Base-by-base conservation (phyloP, 2,113 vertebrate genomes). In the Gorsachius goisagi region DNA sequence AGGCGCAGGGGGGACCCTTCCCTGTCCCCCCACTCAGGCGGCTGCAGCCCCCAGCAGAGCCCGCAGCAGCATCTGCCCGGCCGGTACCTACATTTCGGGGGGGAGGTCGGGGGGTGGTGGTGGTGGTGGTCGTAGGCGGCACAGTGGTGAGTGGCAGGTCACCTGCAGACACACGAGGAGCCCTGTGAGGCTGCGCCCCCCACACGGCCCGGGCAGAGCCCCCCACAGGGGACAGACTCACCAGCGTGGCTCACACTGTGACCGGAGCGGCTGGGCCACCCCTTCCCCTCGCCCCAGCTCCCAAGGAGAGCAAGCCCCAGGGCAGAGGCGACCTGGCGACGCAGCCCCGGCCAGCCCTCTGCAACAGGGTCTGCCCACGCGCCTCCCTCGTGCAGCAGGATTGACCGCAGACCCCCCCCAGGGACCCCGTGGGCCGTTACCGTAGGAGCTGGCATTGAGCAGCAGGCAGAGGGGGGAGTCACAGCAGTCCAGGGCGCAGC, bases 401-500 rank as follows among this genome's bases (percentile, higher is more conserved):
- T 64, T 30, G 35, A 33, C 55, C 32, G 22, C 21, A 20, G n/a
- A 8, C 33, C 30, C 0, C 24, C 24, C 2, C 45, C 4, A 0
- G 10, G 19, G 30, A 35, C n/a, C 59, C 79, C 6, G 7, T 2
- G 13, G 21, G 41, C 12, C 22, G 47, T 27, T 88, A 97, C 90
- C 88, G 0, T 92, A 97, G 92, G 98, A 94, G 2, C 37, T 95
- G 52, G 73, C 53, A 2, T 85, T 97, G 88, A 97, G 95, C 22
- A 5, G 86, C 92, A 98, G 97, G 95, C 98, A 99, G 84, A 82
- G 97, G 0, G 97, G 88, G 9, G 84, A 52, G 26, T 87, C 33
- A 55, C 98, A 99, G 96, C 98, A 98, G 26, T 90, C 80, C 69
- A 98, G 55, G 24, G 89, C 58, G 28, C 99, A 99, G 41, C 67